Conservation (phyloP, 2,888 invertebrate genomes). For the Thecophora atra region DNA sequence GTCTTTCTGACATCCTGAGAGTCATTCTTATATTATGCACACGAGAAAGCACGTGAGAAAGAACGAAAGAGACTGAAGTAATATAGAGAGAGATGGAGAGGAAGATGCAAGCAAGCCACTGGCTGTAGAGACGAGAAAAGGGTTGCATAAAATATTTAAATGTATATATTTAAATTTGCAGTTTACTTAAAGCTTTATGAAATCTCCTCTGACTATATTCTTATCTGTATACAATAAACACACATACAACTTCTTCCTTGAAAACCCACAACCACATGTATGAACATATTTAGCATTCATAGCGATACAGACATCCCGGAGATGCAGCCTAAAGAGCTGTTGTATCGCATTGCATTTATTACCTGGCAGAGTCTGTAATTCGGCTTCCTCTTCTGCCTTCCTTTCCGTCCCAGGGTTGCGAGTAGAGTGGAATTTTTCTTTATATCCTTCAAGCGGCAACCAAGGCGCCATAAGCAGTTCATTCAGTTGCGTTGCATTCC, state of each 20-base stretch:
- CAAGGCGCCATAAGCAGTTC: constrained; percentile 18
- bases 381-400: not conserved
- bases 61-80: not conserved
- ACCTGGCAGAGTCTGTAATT: not conserved
- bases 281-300: not conserved
- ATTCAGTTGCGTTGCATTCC: constrained; percentile 15
- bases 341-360: constrained; percentile 20
- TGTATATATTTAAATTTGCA: not conserved
- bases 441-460: not conserved
- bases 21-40: no score
- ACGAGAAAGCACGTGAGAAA: not conserved
- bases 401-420: not conserved
- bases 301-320: not conserved
- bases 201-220: not conserved
- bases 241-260: not conserved
- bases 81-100: not conserved
- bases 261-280: not conserved
- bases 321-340: not conserved
- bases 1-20: no score
- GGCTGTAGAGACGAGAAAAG: not conserved
- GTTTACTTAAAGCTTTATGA: not conserved
- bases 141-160: not conserved
- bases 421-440: not conserved
- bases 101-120: no score
- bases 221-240: not conserved